These are phyloP conservation scores for Ginglymostoma cirratum DNA, from an alignment of 2,113 vertebrate species.

Conservation along the genomic window DNA sequence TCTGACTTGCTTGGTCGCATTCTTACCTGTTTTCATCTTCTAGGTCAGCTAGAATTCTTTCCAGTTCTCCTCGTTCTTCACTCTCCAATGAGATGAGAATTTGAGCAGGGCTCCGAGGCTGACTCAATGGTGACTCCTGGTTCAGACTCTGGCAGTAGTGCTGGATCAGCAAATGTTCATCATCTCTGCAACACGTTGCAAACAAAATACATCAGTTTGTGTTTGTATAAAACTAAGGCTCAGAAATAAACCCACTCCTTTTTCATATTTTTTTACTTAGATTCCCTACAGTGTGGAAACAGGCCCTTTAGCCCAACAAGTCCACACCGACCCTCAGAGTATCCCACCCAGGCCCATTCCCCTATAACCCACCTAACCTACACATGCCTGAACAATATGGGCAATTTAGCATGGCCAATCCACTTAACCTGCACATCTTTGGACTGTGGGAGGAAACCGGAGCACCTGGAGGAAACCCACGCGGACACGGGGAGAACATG, in stretches of 20 bases:
- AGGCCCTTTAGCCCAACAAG: no score
- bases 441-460: no score
- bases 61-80: constrained; percentile 95
- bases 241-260: neutral
- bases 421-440: no score
- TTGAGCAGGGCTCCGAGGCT: constrained; percentile 82
- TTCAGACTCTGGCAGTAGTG: constrained; percentile 99
- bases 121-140: constrained; percentile 91
- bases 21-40: constrained; percentile 92
- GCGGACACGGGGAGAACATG: no score
- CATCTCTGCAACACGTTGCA: constrained; percentile 69
- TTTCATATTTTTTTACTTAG: no score
- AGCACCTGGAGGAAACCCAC: no score
- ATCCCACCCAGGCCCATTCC: no score
- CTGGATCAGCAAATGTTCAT: constrained; percentile 99
- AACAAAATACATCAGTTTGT: neutral
- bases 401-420: no score
- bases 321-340: no score
- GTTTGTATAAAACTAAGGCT: neutral
- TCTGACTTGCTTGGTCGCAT: neutral
- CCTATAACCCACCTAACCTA: no score
- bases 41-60: constrained; percentile 89
- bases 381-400: no score
- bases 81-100: constrained; percentile 98
- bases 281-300: no score